Base-by-base conservation (phyloP, 2,888 invertebrate genomes). In the Drosophila crucigera region DNA sequence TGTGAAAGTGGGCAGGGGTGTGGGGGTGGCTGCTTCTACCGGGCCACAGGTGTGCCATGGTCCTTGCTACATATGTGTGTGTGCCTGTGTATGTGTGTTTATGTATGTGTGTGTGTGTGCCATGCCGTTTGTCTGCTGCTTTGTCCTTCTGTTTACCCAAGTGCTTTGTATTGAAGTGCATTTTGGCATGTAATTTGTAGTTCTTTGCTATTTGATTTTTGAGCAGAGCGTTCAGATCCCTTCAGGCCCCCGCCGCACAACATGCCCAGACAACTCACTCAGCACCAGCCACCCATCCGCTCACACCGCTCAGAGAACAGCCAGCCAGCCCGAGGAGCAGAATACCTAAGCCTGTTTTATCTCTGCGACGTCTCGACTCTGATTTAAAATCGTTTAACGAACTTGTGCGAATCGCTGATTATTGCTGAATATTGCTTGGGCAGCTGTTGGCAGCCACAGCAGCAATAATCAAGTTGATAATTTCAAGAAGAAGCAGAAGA, bases 151-250 rank as follows among this genome's bases (percentile, higher is more conserved):
- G 89, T 90, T 87, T 87, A 83, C 89, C 91, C 87, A 89, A 86
- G 91, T 83, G 82, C 91, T 87, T 90, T 90, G 87, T 86, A 91
- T 90, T 91, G 91, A 89, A 91, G 89, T 90, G 91, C 90, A 91
- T 90, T 90, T 91, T 78, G 84, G 86, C 91, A 89, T 87, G 91
- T 90, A 86, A 87, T 90, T 90, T 90, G 91, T 87, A 89, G 87
- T 90, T 90, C 91, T 90, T 87, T 87, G 89, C 89, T 90, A 77
- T 90, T 90, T 86, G 87, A 90, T 90, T 89, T 89, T 76, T 83
- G 67, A 83, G 73, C 80, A 74, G 47, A 47, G 47, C 22, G 4
- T 47, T 47, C 7, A 47, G 47, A 14, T 47, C 25, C 47, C 47
- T 84, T 72, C 67, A 63, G 54, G 33, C 58, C 61, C 68, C 50